phyloP scores from a whole-genome alignment of 2,888 invertebrate genomes.

The Cheilosia vulpina region DNA sequence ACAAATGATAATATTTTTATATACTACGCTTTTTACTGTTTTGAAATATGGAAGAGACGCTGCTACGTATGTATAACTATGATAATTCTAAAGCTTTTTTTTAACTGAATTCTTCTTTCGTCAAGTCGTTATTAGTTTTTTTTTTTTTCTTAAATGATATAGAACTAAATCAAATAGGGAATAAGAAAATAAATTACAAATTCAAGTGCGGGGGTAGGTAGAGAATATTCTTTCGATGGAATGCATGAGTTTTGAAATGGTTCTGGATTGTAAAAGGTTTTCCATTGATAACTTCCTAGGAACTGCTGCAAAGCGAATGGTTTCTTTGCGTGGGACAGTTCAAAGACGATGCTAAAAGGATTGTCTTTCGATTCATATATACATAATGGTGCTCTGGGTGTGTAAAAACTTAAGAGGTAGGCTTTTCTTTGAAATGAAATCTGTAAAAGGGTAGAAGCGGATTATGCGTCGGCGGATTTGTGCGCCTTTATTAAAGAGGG shows the following conservation, averaged over 20 bases:
- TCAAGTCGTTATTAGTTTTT: background rate
- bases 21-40: conserved; percentile 32
- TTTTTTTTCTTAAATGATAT: conserved; percentile 18
- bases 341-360: too few relatives aligned
- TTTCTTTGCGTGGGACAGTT: too few relatives aligned
- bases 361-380: too few relatives aligned
- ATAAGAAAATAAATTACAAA: conserved; percentile 29
- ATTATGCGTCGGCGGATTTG: too few relatives aligned
- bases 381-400: too few relatives aligned
- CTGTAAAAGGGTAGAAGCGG: too few relatives aligned
- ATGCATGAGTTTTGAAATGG: background rate
- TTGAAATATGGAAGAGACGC: conserved; percentile 50
- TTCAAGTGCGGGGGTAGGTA: background rate
- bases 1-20: conserved; percentile 24
- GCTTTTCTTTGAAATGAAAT: too few relatives aligned
- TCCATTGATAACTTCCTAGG: background rate
- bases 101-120: conserved; percentile 21
- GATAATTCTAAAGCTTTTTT: conserved; percentile 52
- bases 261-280: background rate
- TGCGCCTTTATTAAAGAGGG: too few relatives aligned
- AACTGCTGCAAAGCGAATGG: too few relatives aligned
- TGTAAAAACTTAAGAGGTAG: too few relatives aligned
- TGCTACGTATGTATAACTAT: conserved; percentile 11
- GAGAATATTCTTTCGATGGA: background rate
- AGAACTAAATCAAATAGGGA: conserved; percentile 3